phyloP scores from a whole-genome alignment of 2,797 vertebrate genomes.

The Eurystomus glaucurus region DNA sequence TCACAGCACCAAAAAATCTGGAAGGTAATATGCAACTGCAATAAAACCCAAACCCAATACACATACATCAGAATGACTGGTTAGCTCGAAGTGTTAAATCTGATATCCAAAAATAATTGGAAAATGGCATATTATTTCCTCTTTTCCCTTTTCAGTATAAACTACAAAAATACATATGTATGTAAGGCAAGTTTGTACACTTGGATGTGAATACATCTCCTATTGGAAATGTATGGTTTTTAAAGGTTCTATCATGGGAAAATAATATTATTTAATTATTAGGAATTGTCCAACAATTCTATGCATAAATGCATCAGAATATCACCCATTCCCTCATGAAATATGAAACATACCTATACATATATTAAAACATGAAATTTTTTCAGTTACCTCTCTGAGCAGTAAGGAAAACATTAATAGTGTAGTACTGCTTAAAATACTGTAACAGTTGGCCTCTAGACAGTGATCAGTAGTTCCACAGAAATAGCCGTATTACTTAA shows the following conservation, averaged over 20 bases:
- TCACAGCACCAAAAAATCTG: neutral
- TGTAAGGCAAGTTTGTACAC: neutral
- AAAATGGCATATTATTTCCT: neutral
- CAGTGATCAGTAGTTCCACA: neutral
- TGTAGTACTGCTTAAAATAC: neutral
- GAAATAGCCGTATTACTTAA: neutral
- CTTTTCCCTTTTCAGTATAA: neutral
- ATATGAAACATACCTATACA: neutral
- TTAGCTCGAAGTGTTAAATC: neutral
- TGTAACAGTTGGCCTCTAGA: accelerated
- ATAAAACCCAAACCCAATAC: neutral
- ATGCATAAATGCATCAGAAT: neutral
- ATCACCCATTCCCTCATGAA: neutral
- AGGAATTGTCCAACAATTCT: neutral
- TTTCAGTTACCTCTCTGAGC: neutral
- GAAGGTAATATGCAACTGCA: neutral
- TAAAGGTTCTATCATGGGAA: neutral
- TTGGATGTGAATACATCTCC: neutral
- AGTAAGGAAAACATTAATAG: neutral
- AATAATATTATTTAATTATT: neutral
- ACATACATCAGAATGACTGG: neutral
- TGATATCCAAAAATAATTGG: neutral
- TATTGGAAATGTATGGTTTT: neutral
- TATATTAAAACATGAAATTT: neutral
- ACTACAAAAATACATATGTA: neutral